These are phyloP conservation scores for Lycodopsis pacificus DNA, from an alignment of 2,797 vertebrate genomes.

Conservation along the genomic window DNA sequence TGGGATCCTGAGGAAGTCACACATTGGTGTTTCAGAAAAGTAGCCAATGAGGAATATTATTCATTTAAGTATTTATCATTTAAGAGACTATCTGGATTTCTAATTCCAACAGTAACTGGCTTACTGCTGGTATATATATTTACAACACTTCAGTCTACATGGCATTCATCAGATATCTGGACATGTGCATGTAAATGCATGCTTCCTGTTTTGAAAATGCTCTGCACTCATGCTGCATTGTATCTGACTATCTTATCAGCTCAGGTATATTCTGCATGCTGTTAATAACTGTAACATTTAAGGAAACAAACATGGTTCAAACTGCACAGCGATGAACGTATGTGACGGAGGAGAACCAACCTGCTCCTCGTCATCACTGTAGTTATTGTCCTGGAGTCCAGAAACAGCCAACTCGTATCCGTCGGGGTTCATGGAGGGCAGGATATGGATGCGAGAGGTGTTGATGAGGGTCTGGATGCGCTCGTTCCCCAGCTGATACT, in stretches of 20 bases:
- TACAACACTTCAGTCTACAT: background rate
- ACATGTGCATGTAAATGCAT: background rate
- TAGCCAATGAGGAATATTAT: background rate
- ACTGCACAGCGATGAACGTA: background rate
- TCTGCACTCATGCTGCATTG: background rate
- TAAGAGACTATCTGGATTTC: background rate
- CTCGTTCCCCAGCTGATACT: slow-evolving; percentile 92
- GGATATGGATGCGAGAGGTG: slow-evolving; percentile 94
- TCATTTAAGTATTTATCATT: background rate
- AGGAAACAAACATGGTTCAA: background rate
- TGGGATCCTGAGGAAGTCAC: slow-evolving; percentile 77
- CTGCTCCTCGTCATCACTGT: slow-evolving; percentile 74
- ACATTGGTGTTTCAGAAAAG: background rate
- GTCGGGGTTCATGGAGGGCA: slow-evolving; percentile 97
- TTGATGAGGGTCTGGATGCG: slow-evolving; percentile 93
- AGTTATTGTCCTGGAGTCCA: slow-evolving; percentile 76
- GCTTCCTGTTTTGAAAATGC: background rate
- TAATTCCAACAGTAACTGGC: background rate
- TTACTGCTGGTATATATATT: background rate
- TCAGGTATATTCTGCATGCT: background rate
- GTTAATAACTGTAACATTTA: background rate
- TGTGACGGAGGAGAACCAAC: slow-evolving; percentile 51
- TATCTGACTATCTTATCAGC: background rate
- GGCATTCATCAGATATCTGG: background rate
- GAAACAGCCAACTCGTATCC: slow-evolving; percentile 92